phyloP scores from a whole-genome alignment of 2,888 invertebrate species.

The Nephrotoma appendiculata region DNA sequence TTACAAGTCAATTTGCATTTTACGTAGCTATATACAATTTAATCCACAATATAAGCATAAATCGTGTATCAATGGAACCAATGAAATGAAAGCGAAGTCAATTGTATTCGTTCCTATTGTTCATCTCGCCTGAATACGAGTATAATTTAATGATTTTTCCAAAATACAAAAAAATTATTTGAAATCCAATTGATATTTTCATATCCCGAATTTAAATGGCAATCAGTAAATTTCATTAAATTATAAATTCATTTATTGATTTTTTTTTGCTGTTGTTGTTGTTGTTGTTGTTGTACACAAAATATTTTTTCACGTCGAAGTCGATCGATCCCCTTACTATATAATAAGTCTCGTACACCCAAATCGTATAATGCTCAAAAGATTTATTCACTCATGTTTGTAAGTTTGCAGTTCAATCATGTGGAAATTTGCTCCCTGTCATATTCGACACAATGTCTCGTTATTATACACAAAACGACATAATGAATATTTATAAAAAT shows the following conservation, averaged over 20 bases:
- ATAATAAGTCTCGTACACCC: background rate
- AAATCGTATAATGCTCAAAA: background rate
- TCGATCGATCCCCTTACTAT: background rate
- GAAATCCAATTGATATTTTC: background rate
- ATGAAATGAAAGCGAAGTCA: background rate
- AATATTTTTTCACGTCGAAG: background rate
- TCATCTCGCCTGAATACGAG: background rate
- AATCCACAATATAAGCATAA: background rate
- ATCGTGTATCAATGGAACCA: background rate
- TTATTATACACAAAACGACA: background rate
- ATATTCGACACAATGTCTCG: background rate
- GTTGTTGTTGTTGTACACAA: background rate
- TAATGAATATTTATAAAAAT: background rate
- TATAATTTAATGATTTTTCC: background rate
- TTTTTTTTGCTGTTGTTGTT: background rate
- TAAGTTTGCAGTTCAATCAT: background rate
- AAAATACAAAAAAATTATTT: background rate
- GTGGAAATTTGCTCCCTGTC: background rate
- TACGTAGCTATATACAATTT: background rate
- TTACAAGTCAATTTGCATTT: background rate
- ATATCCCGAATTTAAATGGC: background rate
- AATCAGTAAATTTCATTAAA: background rate
- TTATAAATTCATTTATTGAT: background rate
- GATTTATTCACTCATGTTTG: background rate
- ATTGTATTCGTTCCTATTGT: background rate